Evolutionary conservation across 1,140 invertebrate species (phyloP), one percentile per base, ranked within the genome.

Genomic region (Drosophila malerkotliana): DNA sequence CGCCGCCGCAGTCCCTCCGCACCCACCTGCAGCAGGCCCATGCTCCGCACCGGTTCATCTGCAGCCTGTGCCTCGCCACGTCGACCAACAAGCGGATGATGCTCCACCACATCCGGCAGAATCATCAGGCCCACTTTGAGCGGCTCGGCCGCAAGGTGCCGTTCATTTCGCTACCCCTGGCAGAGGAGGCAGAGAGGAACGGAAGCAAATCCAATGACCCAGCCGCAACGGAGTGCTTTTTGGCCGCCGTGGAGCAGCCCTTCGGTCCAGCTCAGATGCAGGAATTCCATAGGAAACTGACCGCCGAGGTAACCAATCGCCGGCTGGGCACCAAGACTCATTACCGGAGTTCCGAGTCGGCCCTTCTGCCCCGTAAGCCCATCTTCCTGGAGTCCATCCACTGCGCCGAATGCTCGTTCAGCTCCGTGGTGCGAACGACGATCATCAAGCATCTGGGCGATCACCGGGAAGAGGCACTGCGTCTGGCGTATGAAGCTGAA

Each of bases 11-110:
- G 0, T 0, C 30, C 4, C 32, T 85, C 37, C 64, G 64, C 0
- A 14, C 28, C 0, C 82, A 87, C 48, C 34, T 87, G 52, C 58
- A 63, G 14, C 55, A 45, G 15, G 1, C 49, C 32, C 82, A 87
- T 14, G 64, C 39, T 0, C 62, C 71, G 0, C 82, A 87, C 47
- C 51, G 37, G 21, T 52, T 76, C 24, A 60, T 79, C 49, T 87
- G 82, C 44, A 56, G 71, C 51, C 6, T 62, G n/a, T 87, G 82
- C 18, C 56, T 82, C 21, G 79, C 72, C 18, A 87, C 82, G 6
- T 66, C 78, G 9, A 14, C 24, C 6, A 72, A 75, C 57, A 63
- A 39, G 3, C 51, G 48, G 0, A 10, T 88, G 0, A 72, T 87
- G 75, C 48, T 67, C 1, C 51, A 72, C n/a, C 82, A 87, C n/a